A percentile compares a stretch with the other conserved stretches of the same genome.
These are phyloP conservation scores for Psilanteris sp. DNA, from an alignment of 1,140 invertebrate species.

Conservation along the genomic window DNA sequence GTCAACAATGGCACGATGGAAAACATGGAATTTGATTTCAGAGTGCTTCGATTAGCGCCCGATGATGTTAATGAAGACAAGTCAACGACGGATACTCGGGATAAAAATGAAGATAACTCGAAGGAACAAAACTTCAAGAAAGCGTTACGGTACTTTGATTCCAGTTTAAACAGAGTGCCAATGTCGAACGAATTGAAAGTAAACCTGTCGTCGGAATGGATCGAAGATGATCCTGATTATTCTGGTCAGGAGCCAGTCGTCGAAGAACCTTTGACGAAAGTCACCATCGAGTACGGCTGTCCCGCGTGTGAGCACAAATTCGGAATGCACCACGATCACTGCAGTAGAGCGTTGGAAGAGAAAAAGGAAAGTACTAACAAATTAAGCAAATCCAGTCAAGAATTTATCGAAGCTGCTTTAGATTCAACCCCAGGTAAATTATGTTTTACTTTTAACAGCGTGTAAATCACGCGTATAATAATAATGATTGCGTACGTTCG, in stretches of 20 bases:
- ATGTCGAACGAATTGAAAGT: slow-evolving; percentile 56
- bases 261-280: slow-evolving; percentile 73
- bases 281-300: slow-evolving; percentile 67
- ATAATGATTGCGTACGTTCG: too few relatives aligned
- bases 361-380: background rate
- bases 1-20: too few relatives aligned
- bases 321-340: slow-evolving; percentile 59
- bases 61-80: slow-evolving; percentile 44
- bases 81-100: background rate
- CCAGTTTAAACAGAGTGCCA: slow-evolving; percentile 31
- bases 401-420: slow-evolving; percentile 28
- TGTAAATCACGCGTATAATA: too few relatives aligned
- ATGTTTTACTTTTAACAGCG: too few relatives aligned
- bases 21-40: slow-evolving; percentile 71
- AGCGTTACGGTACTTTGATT: slow-evolving; percentile 69
- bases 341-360: slow-evolving; percentile 42
- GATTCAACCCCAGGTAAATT: slow-evolving; percentile 38
- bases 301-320: slow-evolving; percentile 69
- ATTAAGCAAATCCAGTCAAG: slow-evolving; percentile 14
- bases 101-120: slow-evolving; percentile 16
- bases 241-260: slow-evolving; percentile 65
- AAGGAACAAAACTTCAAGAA: slow-evolving; percentile 63
- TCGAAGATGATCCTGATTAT: slow-evolving; percentile 64
- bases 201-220: slow-evolving; percentile 44
- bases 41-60: slow-evolving; percentile 43